These are phyloP conservation scores for Spongilla lacustris DNA, from an alignment of 37 sponge, comb jelly and placozoan species.

Conservation along the genomic window DNA sequence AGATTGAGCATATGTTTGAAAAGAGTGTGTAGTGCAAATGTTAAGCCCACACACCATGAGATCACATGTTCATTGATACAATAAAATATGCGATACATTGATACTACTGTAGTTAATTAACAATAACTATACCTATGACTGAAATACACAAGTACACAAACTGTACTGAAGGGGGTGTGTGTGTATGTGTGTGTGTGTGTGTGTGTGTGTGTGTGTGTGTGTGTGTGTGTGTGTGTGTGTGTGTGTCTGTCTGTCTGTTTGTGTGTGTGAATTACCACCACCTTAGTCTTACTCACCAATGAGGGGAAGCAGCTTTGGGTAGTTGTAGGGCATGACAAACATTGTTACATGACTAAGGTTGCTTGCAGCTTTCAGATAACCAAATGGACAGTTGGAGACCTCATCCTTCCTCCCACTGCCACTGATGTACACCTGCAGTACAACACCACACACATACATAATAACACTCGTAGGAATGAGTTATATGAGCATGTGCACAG, in stretches of 20 bases:
- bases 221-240: background rate
- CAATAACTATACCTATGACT: background rate
- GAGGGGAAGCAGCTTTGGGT: constrained; percentile 86
- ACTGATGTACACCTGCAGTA: constrained; percentile 76
- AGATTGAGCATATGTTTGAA: background rate
- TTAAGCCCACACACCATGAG: too few relatives aligned
- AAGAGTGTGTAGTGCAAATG: too few relatives aligned
- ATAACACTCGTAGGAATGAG: too few relatives aligned
- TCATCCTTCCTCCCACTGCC: constrained; percentile 73
- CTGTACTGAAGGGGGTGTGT: too few relatives aligned
- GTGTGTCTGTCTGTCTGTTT: background rate
- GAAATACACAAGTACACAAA: background rate
- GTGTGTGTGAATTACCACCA: background rate
- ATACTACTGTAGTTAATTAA: too few relatives aligned
- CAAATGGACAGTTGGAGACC: constrained; percentile 84
- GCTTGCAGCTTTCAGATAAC: constrained; percentile 96
- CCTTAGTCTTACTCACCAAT: constrained; percentile 62
- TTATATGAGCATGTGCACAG: too few relatives aligned
- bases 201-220: too few relatives aligned
- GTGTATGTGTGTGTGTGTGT: background rate
- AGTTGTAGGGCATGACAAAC: constrained; percentile 97
- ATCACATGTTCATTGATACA: too few relatives aligned
- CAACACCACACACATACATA: background rate
- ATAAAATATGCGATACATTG: too few relatives aligned
- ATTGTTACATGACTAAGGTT: constrained; percentile 82